Evolutionary conservation across 2,113 vertebrate species (phyloP).

Genomic region (Cyprinus carpio): DNA sequence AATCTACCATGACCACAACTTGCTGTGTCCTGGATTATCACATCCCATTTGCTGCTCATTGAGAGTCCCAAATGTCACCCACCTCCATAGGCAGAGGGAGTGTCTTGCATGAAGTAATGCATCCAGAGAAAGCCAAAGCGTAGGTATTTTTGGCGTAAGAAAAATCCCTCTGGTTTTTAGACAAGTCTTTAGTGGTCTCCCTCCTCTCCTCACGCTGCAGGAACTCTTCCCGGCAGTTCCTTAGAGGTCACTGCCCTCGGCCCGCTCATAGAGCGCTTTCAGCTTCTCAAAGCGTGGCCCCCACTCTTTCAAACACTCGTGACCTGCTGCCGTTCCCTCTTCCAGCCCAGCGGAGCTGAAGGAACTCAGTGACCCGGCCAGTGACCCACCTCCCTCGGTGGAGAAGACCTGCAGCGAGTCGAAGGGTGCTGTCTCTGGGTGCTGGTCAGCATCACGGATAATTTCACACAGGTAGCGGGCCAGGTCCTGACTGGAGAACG

Average conservation of each 20-base stretch:
- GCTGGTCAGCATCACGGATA: conserved; percentile 75
- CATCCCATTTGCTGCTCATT: conserved; percentile 60
- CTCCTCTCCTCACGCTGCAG: conserved; percentile 18
- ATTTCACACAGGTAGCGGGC: conserved; percentile 77
- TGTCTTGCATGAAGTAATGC: conserved; percentile 39
- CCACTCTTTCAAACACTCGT: conserved; percentile 79
- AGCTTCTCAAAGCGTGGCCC: conserved; percentile 85
- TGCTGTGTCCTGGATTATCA: conserved; percentile 55
- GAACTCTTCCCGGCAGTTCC: neutral
- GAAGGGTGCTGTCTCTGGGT: conserved; percentile 69
- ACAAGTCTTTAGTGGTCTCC: conserved; percentile 24
- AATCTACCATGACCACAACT: conserved; percentile 38
- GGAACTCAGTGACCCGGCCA: conserved; percentile 80
- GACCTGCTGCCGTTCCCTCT: conserved; percentile 66
- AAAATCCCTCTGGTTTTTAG: conserved; percentile 37
- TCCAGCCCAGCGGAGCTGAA: conserved; percentile 76
- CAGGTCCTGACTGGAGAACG: conserved; percentile 74
- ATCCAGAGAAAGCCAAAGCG: conserved; percentile 47
- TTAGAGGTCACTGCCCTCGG: conserved; percentile 76
- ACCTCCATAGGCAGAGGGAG: conserved; percentile 22
- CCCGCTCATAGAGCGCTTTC: conserved; percentile 77
- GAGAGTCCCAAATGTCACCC: conserved; percentile 38
- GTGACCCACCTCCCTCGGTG: conserved; percentile 79
- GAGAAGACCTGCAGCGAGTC: conserved; percentile 83
- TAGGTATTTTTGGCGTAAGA: conserved; percentile 8